These are phyloP conservation scores for Arbacia lixula DNA, from an alignment of 53 echinoderm and acorn worm genomes.

Conservation along the genomic window DNA sequence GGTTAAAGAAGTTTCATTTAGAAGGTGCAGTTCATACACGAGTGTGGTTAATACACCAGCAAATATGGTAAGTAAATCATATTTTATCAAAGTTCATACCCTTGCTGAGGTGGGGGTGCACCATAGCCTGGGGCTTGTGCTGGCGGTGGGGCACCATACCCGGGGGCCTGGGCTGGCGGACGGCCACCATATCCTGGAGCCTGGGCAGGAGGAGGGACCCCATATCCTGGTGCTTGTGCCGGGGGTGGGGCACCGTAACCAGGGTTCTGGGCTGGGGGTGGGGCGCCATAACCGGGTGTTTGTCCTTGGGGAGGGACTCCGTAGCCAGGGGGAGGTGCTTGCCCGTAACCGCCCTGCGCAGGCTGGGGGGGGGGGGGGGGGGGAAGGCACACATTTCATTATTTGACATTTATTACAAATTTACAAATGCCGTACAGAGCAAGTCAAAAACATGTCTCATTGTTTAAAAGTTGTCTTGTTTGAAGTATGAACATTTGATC, in stretches of 20 bases:
- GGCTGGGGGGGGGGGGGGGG: not conserved
- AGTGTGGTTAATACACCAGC: too few relatives aligned
- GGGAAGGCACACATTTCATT: too few relatives aligned
- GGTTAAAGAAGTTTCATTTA: too few relatives aligned
- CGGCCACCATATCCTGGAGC: slow-evolving; percentile 32
- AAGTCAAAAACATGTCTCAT: too few relatives aligned
- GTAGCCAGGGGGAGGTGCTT: slow-evolving; percentile 40
- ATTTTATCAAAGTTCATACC: not conserved
- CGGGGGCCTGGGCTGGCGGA: slow-evolving; percentile 22
- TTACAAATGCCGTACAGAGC: too few relatives aligned
- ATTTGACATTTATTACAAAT: not conserved
- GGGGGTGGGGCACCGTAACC: slow-evolving; percentile 66
- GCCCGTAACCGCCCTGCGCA: slow-evolving; percentile 61
- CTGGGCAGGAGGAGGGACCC: slow-evolving; percentile 46
- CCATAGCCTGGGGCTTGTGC: slow-evolving; percentile 26
- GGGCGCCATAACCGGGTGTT: slow-evolving; percentile 32
- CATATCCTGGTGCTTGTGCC: slow-evolving; percentile 64
- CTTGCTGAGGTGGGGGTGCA: slow-evolving; percentile 54
- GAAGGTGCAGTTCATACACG: too few relatives aligned
- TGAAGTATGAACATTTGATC: too few relatives aligned
- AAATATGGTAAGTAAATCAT: not conserved
- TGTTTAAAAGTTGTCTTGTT: too few relatives aligned
- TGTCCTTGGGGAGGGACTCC: slow-evolving; percentile 59
- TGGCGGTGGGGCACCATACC: slow-evolving; percentile 45
- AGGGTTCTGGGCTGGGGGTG: slow-evolving; percentile 52